A percentile compares a stretch with the other conserved stretches of the same genome.
These are phyloP conservation scores for Sminthurides aquaticus DNA, from an alignment of 2,888 invertebrate species.

Conservation along the genomic window DNA sequence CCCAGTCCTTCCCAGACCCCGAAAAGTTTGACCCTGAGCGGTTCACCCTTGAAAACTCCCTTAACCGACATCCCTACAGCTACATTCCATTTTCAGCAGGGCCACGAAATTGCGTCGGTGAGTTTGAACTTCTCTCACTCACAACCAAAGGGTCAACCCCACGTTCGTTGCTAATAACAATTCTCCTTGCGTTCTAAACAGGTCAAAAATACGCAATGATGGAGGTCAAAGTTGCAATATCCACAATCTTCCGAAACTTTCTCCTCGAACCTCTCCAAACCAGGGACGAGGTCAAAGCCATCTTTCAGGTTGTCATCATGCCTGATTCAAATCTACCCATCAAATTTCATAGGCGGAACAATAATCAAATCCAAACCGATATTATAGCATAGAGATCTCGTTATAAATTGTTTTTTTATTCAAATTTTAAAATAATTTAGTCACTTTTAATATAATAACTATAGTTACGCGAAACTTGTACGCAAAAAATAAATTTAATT, in stretches of 20 bases:
- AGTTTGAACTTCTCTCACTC: background rate
- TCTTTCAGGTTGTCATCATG: slow-evolving; percentile 48
- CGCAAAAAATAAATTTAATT: too few species aligned
- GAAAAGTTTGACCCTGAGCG: slow-evolving; percentile 18
- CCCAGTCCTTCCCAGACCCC: slow-evolving; percentile 14
- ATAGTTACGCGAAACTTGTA: too few species aligned
- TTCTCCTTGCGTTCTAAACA: slow-evolving; percentile 32
- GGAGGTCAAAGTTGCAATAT: slow-evolving; percentile 55
- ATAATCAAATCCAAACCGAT: too few species aligned
- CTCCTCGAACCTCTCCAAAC: slow-evolving; percentile 53
- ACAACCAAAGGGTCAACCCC: background rate
- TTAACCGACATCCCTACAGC: slow-evolving; percentile 12
- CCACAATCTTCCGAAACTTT: slow-evolving; percentile 54
- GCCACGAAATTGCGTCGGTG: slow-evolving; percentile 23
- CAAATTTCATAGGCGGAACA: too few species aligned
- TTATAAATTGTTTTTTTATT: too few species aligned
- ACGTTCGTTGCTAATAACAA: background rate
- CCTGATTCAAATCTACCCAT: too few species aligned
- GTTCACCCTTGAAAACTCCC: slow-evolving; percentile 16
- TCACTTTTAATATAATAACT: too few species aligned
- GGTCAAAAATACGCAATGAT: slow-evolving; percentile 56
- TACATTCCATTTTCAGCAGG: slow-evolving; percentile 26
- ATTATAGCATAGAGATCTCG: too few species aligned
- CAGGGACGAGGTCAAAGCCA: slow-evolving; percentile 55
- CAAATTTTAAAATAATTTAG: too few species aligned